Evolutionary conservation across 1,140 invertebrate genomes (phyloP), one percentile per base, ranked within the genome.

Genomic region (Cepaea nemoralis): DNA sequence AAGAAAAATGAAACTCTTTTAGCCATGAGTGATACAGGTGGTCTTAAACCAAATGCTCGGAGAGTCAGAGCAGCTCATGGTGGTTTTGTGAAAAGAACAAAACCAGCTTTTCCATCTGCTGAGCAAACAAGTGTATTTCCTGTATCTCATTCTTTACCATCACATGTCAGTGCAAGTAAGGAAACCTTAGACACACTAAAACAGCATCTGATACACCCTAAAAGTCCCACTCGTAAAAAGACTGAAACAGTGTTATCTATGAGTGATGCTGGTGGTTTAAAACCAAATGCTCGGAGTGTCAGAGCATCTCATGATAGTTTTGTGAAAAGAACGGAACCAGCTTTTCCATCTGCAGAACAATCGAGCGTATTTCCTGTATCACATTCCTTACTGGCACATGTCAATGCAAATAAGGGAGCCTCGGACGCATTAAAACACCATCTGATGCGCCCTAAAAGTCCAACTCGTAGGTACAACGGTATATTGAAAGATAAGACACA

Each of bases 1-100:
- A 82, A 85, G 40, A 86, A 86, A 81, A 88, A 88, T 83, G 85
- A 88, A 73, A 71, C 82, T 24, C 16, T 88, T 27, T 80, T 89
- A 10, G 82, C 85, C 16, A 75, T 87, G 63, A 86, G 83, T 77
- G 85, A 88, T 82, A 79, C 84, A n/a, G 50, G 75, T 19, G 70
- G 80, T 3, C 83, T 83, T 14, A 88, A 86, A 82, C 87, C 88
- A 19, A 83, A 87, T 33, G 66, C 85, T 14, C 83, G 85, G 16
- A 67, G 48, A 79, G 33, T 22, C 22, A 40, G 48, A 69, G 27
- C 40, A 37, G 40, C 48, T 5, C 45, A 67, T 80, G 45, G 59
- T 50, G 69, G 66, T 50, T 40, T 31, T 33, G 37, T 67, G 16
- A 80, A 76, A 37, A 55, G 48, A 77, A 31, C 45, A 67, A 24